These are phyloP conservation scores for Hydrotaea cyrtoneurina DNA, from an alignment of 2,888 invertebrate genomes.

Conservation along the genomic window DNA sequence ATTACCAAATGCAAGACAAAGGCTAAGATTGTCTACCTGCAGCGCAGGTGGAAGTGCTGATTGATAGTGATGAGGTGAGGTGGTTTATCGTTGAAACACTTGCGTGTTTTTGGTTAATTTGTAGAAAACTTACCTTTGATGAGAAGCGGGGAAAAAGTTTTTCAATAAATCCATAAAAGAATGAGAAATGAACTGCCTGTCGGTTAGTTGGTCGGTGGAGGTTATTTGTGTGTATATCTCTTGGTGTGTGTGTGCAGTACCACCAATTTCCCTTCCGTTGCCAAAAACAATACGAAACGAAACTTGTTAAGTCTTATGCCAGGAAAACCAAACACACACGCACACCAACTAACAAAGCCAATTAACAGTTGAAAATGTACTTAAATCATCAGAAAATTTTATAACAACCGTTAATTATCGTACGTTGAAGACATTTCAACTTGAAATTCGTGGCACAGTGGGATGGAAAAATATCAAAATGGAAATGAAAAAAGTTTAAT, in stretches of 20 bases:
- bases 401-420: not conserved
- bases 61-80: not conserved
- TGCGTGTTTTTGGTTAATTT: constrained; percentile 17
- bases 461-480: not conserved
- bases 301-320: not conserved
- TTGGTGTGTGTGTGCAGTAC: not conserved
- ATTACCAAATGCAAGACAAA: not conserved
- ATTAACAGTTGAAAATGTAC: constrained; percentile 5
- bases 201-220: not conserved
- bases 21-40: not conserved
- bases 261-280: not conserved
- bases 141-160: constrained; percentile 4
- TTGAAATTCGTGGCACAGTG: not conserved
- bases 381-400: constrained; percentile 7
- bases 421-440: not conserved
- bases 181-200: not conserved
- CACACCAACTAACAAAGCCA: not conserved
- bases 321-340: not conserved
- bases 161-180: constrained; percentile 15
- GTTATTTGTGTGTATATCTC: not conserved
- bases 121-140: not conserved
- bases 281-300: not conserved
- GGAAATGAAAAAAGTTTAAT: too few relatives aligned
- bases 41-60: not conserved
- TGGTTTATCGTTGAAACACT: not conserved